A percentile compares a stretch with the other conserved stretches of the same genome.
phyloP scores from a whole-genome alignment of 2,797 vertebrate species.

The Myotis pilosus region DNA sequence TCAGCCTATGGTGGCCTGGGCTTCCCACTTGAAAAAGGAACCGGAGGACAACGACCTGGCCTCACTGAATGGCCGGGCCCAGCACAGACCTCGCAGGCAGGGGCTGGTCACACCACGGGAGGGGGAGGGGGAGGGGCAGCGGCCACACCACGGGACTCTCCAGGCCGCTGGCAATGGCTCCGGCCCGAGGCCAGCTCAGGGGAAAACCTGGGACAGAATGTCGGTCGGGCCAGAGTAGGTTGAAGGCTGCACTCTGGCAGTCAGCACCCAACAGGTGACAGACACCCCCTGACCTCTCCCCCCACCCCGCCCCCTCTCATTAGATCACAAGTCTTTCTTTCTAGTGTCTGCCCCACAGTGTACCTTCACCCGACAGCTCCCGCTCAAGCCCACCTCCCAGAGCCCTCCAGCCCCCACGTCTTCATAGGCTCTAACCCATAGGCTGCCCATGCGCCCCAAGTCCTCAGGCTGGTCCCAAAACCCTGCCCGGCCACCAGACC shows the following conservation, averaged over 20 bases:
- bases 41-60: conserved; percentile 38
- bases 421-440: not conserved
- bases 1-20: not conserved
- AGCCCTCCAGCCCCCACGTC: not conserved
- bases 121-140: not conserved
- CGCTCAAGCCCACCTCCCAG: not conserved
- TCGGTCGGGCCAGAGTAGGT: not conserved
- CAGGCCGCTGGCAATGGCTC: conserved; percentile 43
- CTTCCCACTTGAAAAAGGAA: conserved; percentile 45
- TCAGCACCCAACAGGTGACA: not conserved
- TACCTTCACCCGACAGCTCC: not conserved
- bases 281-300: not conserved
- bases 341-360: not conserved
- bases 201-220: conserved; percentile 57
- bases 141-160: conserved; percentile 59
- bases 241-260: not conserved
- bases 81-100: not conserved
- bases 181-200: conserved; percentile 23
- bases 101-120: conserved; percentile 48
- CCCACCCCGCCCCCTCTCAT: not conserved
- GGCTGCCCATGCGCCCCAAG: not conserved
- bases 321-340: not conserved
- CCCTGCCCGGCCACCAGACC: not conserved
- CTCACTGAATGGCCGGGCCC: not conserved
- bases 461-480: not conserved